Evolutionary conservation across 2,888 invertebrate genomes (phyloP), one percentile per base, ranked within the genome.

Genomic region (Polydrusus tereticollis): DNA sequence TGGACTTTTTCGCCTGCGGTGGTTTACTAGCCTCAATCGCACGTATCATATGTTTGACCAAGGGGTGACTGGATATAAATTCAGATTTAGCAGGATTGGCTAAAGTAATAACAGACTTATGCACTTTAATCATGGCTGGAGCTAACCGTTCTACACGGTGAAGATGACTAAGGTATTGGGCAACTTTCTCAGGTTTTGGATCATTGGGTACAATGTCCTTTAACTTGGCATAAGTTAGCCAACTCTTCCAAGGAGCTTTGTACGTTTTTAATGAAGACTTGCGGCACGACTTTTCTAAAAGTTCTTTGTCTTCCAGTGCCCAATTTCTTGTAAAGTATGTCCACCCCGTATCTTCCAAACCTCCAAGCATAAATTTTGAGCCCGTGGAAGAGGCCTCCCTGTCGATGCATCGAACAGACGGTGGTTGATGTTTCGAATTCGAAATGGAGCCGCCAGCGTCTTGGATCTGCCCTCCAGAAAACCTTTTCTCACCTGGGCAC

Each of bases 311-410:
- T 47, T 77, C 74, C 43, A 38, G 20, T 29, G 72, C 55, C 80
- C 80, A 80, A 10, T 73, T 70, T 20, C 57, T 43, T 8, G 75
- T 55, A 16, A 66, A 16, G 6, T 73, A 66, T 29, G 29, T 29
- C 80, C 79, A 80, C 76, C 78, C 77, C 63, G 76, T 75, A 80
- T 75, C 65, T 74, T 75, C 79, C 79, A 80, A 16, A 75, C 79
- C 67, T 78, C 77, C 76, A 81, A 75, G 41, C 57, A 50, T 14
- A 81, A 58, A 8, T 77, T 70, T n/a, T 57, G 71, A 23, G 75
- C 69, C 41, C 69, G 67, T 16, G 75, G 76, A 0, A 78, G 77
- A 8, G 75, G 78, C 6, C 8, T 58, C 4, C 69, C 66, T n/a
- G 78, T 75, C 26, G 29, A 29, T 4, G 7, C 29, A 29, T 29